Evolutionary conservation across 53 echinoderm and acorn worm genomes (phyloP).

Genomic region (Astropecten irregularis): DNA sequence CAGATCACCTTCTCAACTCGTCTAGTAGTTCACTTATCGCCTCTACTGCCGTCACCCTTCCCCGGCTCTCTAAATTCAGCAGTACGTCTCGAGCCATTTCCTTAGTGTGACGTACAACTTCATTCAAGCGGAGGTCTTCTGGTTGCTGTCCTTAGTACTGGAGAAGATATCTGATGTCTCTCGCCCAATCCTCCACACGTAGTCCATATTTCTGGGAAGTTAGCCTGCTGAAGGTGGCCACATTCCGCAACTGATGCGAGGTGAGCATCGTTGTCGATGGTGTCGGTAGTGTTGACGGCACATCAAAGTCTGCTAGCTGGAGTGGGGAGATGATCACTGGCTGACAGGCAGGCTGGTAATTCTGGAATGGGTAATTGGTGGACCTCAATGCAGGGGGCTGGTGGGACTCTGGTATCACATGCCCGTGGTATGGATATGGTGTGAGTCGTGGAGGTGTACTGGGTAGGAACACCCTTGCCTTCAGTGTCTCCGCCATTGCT

Average conservation of each 20-base stretch:
- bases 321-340: no score
- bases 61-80: no score
- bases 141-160: neutral
- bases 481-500: neutral
- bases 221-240: slow-evolving; percentile 15
- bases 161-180: slow-evolving; percentile 7
- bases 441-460: no score
- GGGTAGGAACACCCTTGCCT: no score
- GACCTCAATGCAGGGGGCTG: no score
- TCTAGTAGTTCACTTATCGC: neutral
- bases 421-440: no score
- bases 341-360: no score
- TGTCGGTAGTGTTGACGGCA: neutral
- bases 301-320: slow-evolving; percentile 5
- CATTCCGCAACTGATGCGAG: slow-evolving; percentile 26
- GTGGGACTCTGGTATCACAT: no score
- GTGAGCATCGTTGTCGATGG: no score
- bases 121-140: neutral
- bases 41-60: neutral
- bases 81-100: no score
- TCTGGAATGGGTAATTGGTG: no score
- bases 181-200: slow-evolving; percentile 12
- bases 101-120: no score
- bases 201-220: neutral
- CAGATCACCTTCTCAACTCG: neutral